Evolutionary conservation across 2,888 invertebrate genomes (phyloP).

Genomic region (Pristionchus japonicus): DNA sequence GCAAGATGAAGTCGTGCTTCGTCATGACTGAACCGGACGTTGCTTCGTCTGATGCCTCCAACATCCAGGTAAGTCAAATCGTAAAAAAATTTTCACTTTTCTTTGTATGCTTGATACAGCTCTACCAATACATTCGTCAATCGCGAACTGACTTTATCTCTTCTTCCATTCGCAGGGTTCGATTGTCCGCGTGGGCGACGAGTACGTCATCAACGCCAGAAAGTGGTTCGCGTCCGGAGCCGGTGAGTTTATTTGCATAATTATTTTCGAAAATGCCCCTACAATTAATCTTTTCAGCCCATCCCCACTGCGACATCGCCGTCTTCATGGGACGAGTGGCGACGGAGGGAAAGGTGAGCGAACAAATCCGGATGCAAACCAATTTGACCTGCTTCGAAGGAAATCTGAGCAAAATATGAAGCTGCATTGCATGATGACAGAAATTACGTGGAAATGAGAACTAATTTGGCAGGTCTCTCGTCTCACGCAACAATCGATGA

Average conservation of each 20-base stretch:
- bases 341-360: conserved; percentile 48
- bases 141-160: too few species aligned
- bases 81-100: too few species aligned
- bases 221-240: conserved; percentile 79
- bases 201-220: conserved; percentile 77
- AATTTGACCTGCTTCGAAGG: too few species aligned
- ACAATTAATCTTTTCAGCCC: conserved; percentile 57
- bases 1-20: conserved; percentile 76
- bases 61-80: conserved; percentile 75
- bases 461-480: conserved; percentile 63
- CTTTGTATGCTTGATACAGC: too few species aligned
- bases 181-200: conserved; percentile 76
- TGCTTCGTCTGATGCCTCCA: conserved; percentile 78
- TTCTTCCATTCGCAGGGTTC: conserved; percentile 66
- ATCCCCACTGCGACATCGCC: conserved; percentile 77
- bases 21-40: conserved; percentile 77
- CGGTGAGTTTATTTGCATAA: background rate
- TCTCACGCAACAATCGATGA: conserved; percentile 78
- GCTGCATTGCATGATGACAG: too few species aligned
- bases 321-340: conserved; percentile 78
- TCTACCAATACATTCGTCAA: too few species aligned
- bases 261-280: too few species aligned
- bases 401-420: background rate
- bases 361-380: too few species aligned
- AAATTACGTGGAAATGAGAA: too few species aligned